Base-by-base conservation (phyloP, 2,113 vertebrate species). In the Laterallus jamaicensis region DNA sequence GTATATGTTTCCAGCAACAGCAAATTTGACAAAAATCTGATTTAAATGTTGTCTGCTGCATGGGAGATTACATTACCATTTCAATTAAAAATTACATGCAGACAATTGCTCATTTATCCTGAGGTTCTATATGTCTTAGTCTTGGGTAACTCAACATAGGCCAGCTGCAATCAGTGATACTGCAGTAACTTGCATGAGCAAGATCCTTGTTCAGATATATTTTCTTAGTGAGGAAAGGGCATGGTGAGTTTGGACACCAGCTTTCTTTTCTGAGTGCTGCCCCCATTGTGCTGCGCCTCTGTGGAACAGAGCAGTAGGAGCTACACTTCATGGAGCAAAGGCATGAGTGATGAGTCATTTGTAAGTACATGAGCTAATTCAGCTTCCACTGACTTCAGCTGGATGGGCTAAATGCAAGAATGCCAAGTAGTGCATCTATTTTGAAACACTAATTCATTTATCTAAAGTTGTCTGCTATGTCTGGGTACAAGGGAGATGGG, bases 1-100 rank as follows among this genome's bases (percentile, higher is more conserved):
- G 28, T 68, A n/a, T 52, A 6, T 83, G 44, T 87, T 96, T 95
- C 58, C 83, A 87, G 69, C 82, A 91, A 79, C 58, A 87, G 69
- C 66, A 88, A 76, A 93, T 64, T 84, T 93, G 58, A 79, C 93
- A 77, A 83, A 88, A 95, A 88, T 86, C 73, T 86, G 44, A 91
- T 95, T 93, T 91, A 71, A 91, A 66, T 81, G 35, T 81, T 90
- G 37, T 29, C 58, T 96, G 66, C 35, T 93, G 54, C 76, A 68
- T 26, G 82, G 85, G 26, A 58, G 29, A 84, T 90, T 92, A 63
- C 42, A 62, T 90, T 86, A 88, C 81, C 56, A 62, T 70, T 88
- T 92, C 69, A 86, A 75, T 93, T 81, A 86, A 92, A 93, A 93
- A 58, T 66, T 44, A 37, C 12, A 75, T 21, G 31, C 21, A 67